These are phyloP conservation scores for Cephalotes varians DNA, from an alignment of 2,888 invertebrate species.

Conservation along the genomic window DNA sequence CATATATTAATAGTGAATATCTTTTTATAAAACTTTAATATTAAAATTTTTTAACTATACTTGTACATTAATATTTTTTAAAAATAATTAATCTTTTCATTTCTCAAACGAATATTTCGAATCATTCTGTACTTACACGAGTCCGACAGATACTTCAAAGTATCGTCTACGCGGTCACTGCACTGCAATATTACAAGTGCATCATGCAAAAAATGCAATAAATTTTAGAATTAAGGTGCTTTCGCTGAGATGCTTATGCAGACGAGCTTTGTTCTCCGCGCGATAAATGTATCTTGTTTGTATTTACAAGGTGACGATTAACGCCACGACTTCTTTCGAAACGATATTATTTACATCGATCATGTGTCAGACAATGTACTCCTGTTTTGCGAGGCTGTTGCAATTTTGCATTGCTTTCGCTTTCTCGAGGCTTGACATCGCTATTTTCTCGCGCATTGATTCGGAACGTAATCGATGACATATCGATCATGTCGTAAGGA, in stretches of 20 bases:
- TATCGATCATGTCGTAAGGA: background rate
- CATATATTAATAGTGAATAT: background rate
- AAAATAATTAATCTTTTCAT: slow-evolving; percentile 6
- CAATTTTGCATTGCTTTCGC: slow-evolving; percentile 63
- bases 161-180: slow-evolving; percentile 59
- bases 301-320: slow-evolving; percentile 59
- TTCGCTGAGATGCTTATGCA: slow-evolving; percentile 30
- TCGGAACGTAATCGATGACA: slow-evolving; percentile 42
- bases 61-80: background rate
- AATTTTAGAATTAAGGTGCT: slow-evolving; percentile 24
- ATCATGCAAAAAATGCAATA: slow-evolving; percentile 5
- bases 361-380: slow-evolving; percentile 47
- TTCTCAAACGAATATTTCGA: slow-evolving; percentile 10
- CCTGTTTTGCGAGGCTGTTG: slow-evolving; percentile 50
- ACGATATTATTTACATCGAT: slow-evolving; percentile 66
- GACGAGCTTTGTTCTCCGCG: slow-evolving; percentile 30
- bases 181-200: slow-evolving; percentile 29
- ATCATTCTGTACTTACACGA: slow-evolving; percentile 34
- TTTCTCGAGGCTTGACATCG: slow-evolving; percentile 52
- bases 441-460: slow-evolving; percentile 27
- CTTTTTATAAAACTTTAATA: background rate
- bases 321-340: slow-evolving; percentile 37
- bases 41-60: background rate
- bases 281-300: slow-evolving; percentile 53
- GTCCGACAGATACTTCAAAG: slow-evolving; percentile 61